Percentiles rank a stretch among this genome's conserved stretches.
phyloP scores from a whole-genome alignment of 53 echinoderm and acorn worm species.

The Holothuria leucospilota region DNA sequence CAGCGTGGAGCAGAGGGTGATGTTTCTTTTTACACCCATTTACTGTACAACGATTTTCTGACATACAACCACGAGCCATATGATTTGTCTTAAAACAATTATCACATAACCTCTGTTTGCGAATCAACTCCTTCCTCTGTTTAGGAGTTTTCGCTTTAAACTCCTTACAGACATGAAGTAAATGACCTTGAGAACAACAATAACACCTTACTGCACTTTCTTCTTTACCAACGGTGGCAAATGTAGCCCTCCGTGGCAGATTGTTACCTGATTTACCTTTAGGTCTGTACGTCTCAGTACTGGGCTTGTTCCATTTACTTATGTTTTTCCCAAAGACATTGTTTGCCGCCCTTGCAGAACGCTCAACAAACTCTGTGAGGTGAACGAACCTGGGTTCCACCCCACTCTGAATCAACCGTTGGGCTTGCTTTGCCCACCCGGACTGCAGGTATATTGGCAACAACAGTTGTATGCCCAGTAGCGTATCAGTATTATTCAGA shows the following conservation, averaged over 20 bases:
- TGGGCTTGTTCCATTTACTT: background rate
- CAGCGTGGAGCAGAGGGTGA: no score
- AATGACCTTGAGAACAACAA: no score
- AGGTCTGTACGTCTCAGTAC: no score
- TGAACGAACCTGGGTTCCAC: slow-evolving; percentile 30
- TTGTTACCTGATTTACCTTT: no score
- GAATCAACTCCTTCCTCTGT: no score
- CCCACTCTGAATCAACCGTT: background rate
- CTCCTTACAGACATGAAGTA: no score
- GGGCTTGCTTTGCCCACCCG: slow-evolving; percentile 36
- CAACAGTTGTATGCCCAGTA: slow-evolving; percentile 44
- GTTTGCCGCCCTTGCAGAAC: slow-evolving; percentile 33
- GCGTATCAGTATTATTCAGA: slow-evolving; percentile 42
- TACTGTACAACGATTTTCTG: no score
- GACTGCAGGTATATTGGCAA: slow-evolving; percentile 45
- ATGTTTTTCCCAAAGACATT: slow-evolving; percentile 54
- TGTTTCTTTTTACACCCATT: no score
- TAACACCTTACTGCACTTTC: background rate
- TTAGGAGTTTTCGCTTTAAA: no score
- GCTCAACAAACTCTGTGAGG: slow-evolving; percentile 56
- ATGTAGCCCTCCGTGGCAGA: background rate
- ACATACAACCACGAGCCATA: no score
- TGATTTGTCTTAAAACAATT: no score
- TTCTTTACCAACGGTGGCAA: slow-evolving; percentile 29
- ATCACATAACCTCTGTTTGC: no score